Conservation (phyloP, 2,888 invertebrate species). For the Macrosiphum euphorbiae region DNA sequence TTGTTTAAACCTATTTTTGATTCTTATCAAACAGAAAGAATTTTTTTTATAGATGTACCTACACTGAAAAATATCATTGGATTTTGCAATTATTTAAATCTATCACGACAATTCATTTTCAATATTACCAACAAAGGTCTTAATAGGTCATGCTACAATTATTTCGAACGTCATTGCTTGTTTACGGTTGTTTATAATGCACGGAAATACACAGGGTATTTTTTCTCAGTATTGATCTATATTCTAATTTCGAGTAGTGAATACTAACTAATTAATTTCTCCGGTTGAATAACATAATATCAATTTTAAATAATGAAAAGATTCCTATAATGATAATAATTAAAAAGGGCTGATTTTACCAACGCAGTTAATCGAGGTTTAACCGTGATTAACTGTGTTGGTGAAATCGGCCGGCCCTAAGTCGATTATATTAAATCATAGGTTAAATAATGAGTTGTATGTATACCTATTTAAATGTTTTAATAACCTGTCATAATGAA, state of each 20-base stretch:
- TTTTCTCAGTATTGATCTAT: not conserved
- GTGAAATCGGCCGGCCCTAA: no score
- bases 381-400: no score
- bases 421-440: not conserved
- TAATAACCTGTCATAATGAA: not conserved
- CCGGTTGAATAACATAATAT: not conserved
- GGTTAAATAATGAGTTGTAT: not conserved
- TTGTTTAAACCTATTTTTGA: not conserved
- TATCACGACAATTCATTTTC: slow-evolving; percentile 25
- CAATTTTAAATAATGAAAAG: not conserved
- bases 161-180: not conserved
- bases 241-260: not conserved
- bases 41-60: not conserved
- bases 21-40: not conserved
- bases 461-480: no score
- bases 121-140: not conserved
- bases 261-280: not conserved
- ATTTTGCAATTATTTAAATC: slow-evolving; percentile 30
- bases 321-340: not conserved
- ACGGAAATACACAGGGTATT: slow-evolving; percentile 14
- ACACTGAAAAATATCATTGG: not conserved
- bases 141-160: not conserved
- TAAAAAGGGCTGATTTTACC: no score
- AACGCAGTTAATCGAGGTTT: no score
- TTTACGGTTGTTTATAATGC: not conserved